phyloP scores from a whole-genome alignment of 2,888 invertebrate genomes.

The Malachius bipustulatus region DNA sequence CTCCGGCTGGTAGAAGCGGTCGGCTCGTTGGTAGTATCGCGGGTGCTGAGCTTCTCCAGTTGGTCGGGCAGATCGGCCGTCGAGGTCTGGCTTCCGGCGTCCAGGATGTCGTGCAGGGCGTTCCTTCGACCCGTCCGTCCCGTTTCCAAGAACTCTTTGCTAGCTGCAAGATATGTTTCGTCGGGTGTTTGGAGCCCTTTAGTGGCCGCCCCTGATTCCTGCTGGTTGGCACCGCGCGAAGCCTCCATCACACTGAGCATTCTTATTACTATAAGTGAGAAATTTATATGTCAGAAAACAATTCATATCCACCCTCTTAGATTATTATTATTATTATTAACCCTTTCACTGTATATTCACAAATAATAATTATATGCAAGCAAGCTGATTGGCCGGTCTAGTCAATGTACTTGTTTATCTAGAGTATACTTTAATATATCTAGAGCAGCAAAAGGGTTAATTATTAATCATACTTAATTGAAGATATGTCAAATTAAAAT shows the following conservation, averaged over 20 bases:
- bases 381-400: too few species aligned
- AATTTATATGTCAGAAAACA: too few species aligned
- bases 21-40: conserved; percentile 35
- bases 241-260: conserved; percentile 38
- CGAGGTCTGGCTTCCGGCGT: conserved; percentile 57
- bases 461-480: too few species aligned
- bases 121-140: conserved; percentile 81
- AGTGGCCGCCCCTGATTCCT: conserved; percentile 13
- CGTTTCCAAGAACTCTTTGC: conserved; percentile 63
- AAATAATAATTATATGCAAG: too few species aligned
- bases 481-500: too few species aligned
- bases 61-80: conserved; percentile 67
- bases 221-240: conserved; percentile 27
- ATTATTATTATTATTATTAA: too few species aligned
- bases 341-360: too few species aligned
- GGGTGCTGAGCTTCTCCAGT: conserved; percentile 57
- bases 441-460: too few species aligned
- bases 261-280: conserved; percentile 31
- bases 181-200: conserved; percentile 21
- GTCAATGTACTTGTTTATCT: too few species aligned
- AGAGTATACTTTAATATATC: too few species aligned
- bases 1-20: conserved; percentile 21
- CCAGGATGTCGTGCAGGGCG: conserved; percentile 71
- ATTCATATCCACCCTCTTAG: too few species aligned
- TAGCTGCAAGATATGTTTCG: conserved; percentile 21